These are phyloP conservation scores for Notothenia coriiceps DNA, from an alignment of 2,113 vertebrate genomes.

Conservation along the genomic window DNA sequence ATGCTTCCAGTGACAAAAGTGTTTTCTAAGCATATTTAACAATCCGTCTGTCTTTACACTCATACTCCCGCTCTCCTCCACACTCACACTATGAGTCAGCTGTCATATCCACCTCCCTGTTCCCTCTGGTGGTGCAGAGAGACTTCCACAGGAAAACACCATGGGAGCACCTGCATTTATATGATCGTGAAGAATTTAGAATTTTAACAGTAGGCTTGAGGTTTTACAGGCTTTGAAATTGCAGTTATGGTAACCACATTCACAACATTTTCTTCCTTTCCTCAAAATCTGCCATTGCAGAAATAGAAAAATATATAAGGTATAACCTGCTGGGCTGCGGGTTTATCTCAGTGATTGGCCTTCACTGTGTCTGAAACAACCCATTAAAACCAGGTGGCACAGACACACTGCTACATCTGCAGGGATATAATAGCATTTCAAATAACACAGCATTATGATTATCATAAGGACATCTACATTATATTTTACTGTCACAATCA, in stretches of 20 bases:
- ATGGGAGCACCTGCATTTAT: too few relatives aligned
- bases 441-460: neutral
- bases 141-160: neutral
- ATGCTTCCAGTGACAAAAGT: conserved; percentile 20
- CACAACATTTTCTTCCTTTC: too few relatives aligned
- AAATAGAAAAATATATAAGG: too few relatives aligned
- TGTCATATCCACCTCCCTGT: conserved; percentile 9
- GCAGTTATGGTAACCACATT: too few relatives aligned
- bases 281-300: too few relatives aligned
- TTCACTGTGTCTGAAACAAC: neutral
- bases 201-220: too few relatives aligned
- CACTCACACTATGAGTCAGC: conserved; percentile 11
- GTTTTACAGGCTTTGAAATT: too few relatives aligned
- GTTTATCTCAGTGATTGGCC: neutral
- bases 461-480: neutral
- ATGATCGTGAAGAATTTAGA: too few relatives aligned
- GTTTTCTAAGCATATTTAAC: conserved; percentile 45
- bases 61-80: too few relatives aligned
- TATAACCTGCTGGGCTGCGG: neutral
- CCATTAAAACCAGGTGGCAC: neutral
- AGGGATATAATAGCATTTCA: neutral
- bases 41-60: neutral
- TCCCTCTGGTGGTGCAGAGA: conserved; percentile 9
- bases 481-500: neutral
- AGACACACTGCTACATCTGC: neutral